Evolutionary conservation across 2,888 invertebrate species (phyloP).

Genomic region (Orthosia incerta): DNA sequence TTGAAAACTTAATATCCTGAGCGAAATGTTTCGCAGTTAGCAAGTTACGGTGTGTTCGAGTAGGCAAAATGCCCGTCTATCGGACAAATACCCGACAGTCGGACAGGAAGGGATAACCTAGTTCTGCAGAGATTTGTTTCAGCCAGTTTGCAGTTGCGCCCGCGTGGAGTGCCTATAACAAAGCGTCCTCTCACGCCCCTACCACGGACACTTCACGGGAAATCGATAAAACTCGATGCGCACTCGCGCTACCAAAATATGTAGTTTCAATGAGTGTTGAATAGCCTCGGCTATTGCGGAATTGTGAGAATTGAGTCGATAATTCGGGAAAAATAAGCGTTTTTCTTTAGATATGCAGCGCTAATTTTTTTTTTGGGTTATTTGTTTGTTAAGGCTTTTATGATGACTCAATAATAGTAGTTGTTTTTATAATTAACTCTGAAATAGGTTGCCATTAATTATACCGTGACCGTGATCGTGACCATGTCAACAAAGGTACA

Average conservation of each 20-base stretch:
- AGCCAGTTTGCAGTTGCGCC: slow-evolving; percentile 71
- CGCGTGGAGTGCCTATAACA: slow-evolving; percentile 67
- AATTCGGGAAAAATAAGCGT: background rate
- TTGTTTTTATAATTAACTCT: background rate
- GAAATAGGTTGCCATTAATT: background rate
- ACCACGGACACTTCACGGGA: slow-evolving; percentile 43
- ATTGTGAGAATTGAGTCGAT: background rate
- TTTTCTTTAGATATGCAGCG: background rate
- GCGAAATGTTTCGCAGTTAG: slow-evolving; percentile 59
- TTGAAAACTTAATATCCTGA: slow-evolving; percentile 76
- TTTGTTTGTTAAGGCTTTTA: background rate
- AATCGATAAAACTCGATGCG: background rate
- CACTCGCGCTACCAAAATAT: background rate
- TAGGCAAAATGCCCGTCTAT: slow-evolving; percentile 63
- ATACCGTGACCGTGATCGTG: background rate
- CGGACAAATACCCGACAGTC: slow-evolving; percentile 74
- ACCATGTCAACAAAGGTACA: background rate
- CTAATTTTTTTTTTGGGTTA: background rate
- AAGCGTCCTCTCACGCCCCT: slow-evolving; percentile 51
- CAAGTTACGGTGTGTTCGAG: slow-evolving; percentile 61
- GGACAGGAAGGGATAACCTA: slow-evolving; percentile 74
- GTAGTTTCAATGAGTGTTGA: background rate
- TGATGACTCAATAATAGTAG: too few relatives aligned
- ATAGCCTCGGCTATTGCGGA: background rate
- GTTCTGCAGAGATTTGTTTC: slow-evolving; percentile 76